Evolutionary conservation across 2,113 vertebrate genomes (phyloP), one percentile per base, ranked within the genome.

Genomic region (Dasyprocta punctata): DNA sequence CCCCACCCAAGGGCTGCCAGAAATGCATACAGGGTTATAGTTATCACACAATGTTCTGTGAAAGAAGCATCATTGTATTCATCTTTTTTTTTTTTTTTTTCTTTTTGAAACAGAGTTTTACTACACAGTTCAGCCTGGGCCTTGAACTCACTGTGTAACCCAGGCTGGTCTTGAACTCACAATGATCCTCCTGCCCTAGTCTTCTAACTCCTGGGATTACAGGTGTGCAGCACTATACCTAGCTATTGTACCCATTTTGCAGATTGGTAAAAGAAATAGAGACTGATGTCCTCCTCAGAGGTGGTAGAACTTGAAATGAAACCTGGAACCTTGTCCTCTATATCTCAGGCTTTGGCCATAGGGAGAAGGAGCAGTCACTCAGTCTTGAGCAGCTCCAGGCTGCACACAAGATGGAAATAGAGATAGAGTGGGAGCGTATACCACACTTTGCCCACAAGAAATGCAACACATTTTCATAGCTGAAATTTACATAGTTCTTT

Each of bases 401-500:
- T 54, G 84, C 85, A 41, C 49, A 26, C 0, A 17, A 83, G 91
- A 94, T 92, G 86, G 61, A 96, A 93, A 95, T 65, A 77, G 95
- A 87, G 97, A 89, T 2, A 10, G 94, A 61, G 90, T 56, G 22
- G 84, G 93, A 92, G 90, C 49, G 17, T 49, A 28, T 28, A 73
- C 87, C 95, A 88, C 88, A 75, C 95, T 96, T 94, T 92, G 87
- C 92, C 95, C 95, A 94, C 86, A 56, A 93, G 97, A 95, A 94
- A 98, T 96, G 98, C 98, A 97, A 98, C 98, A 98, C 98, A 98
- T 98, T 98, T 98, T 98, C 97, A 97, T 98, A 96, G 97, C 97
- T 97, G 95, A 98, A 98, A 99, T 99, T 99, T 98, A 98, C 98
- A 99, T 99, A 98, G 98, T 98, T 99, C 98, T 99, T 98, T 98